A percentile compares a stretch with the other conserved stretches of the same genome.
Conservation (phyloP, 2,888 invertebrate species). For the Argynnis bischoffii region DNA sequence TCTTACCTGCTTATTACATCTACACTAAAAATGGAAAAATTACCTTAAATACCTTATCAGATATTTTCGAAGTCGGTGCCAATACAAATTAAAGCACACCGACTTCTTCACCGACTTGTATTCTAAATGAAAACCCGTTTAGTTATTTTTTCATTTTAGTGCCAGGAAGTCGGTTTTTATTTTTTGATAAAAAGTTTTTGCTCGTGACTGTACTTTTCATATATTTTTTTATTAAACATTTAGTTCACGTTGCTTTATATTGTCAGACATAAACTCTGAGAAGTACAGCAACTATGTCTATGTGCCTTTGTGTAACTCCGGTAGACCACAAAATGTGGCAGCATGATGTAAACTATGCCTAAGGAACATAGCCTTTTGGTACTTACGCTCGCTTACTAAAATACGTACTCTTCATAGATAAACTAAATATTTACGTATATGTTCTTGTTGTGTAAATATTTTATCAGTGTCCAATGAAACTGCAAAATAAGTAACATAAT, state of each 20-base stretch:
- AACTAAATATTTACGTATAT: not conserved
- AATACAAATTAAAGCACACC: too few species aligned
- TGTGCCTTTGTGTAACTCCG: constrained; percentile 34
- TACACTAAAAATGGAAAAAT: too few species aligned
- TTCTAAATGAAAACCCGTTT: too few species aligned
- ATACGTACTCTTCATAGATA: not conserved
- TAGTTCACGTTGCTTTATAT: constrained; percentile 2
- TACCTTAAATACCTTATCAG: too few species aligned
- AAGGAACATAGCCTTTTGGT: constrained; percentile 16
- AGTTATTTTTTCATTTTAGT: too few species aligned
- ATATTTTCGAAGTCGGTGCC: too few species aligned
- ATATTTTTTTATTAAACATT: not conserved
- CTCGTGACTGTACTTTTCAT: not conserved
- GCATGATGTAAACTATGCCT: constrained; percentile 26
- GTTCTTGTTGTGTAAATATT: not conserved
- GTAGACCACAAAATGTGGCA: constrained; percentile 33
- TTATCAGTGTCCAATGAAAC: too few species aligned
- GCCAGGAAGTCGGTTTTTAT: too few species aligned
- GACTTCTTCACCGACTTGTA: too few species aligned
- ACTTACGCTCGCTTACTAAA: constrained; percentile 7
- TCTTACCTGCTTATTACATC: too few species aligned
- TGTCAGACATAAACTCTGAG: constrained; percentile 33
- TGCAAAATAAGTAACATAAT: too few species aligned
- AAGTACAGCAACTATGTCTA: constrained; percentile 22
- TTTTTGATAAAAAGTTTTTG: too few species aligned